Evolutionary conservation across 2,888 invertebrate species (phyloP).

Genomic region (Scotopteryx bipunctaria): DNA sequence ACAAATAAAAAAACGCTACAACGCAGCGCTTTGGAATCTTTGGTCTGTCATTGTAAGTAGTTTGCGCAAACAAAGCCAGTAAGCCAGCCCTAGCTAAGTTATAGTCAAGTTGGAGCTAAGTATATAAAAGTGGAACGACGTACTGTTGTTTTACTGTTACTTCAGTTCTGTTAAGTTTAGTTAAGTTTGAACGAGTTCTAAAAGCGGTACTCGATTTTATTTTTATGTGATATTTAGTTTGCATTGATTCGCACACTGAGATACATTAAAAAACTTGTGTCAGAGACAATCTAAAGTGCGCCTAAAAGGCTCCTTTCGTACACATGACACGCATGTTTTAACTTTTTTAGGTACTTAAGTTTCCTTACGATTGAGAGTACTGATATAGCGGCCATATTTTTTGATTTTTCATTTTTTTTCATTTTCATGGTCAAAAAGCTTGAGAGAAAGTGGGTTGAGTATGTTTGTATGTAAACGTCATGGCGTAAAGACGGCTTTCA

Average conservation of each 20-base stretch:
- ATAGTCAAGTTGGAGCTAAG: conserved; percentile 33
- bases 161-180: conserved; percentile 29
- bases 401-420: too few relatives aligned
- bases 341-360: too few relatives aligned
- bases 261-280: not conserved
- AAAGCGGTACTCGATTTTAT: conserved; percentile 36
- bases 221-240: conserved; percentile 31
- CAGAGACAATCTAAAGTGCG: too few relatives aligned
- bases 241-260: not conserved
- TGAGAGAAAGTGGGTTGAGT: too few relatives aligned
- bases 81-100: conserved; percentile 30
- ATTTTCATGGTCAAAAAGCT: too few relatives aligned
- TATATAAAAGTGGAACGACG: conserved; percentile 33
- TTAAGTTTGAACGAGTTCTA: conserved; percentile 36
- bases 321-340: too few relatives aligned
- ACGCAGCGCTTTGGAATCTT: not conserved
- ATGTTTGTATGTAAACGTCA: too few relatives aligned
- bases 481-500: too few relatives aligned
- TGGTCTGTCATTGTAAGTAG: not conserved
- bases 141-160: conserved; percentile 33
- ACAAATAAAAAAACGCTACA: not conserved
- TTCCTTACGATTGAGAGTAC: too few relatives aligned
- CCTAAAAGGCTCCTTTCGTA: too few relatives aligned
- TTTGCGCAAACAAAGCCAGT: conserved; percentile 10
- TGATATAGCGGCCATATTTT: too few relatives aligned